Evolutionary conservation across 2,113 vertebrate genomes (phyloP), one percentile per base, ranked within the genome.

Genomic region (Gobius niger): DNA sequence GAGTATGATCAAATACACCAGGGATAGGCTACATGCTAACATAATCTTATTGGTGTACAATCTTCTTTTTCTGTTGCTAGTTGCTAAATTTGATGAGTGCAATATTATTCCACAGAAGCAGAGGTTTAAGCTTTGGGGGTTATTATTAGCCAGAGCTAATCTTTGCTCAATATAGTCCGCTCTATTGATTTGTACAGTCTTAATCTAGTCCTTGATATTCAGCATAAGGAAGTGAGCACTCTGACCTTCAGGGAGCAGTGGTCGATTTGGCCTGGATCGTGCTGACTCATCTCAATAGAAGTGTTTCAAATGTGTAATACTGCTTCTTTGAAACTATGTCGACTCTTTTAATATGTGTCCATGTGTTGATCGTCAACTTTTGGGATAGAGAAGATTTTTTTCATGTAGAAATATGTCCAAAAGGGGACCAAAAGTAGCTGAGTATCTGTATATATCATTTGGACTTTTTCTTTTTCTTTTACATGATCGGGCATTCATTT

Each of bases 171-270:
- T 84, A 87, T 78, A 73, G 84, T 88, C 87, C 78, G 47, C 67
- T 74, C 41, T 86, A 90, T 91, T 79, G 90, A 91, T 90, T 76
- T 54, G 65, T 84, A 75, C 83, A 76, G 80, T 83, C 82, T 87
- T 90, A 90, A 91, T 89, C 85, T 85, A 82, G 83, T 87, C 81
- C 83, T 87, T 89, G 86, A 86, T 89, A 89, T 87, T 91, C 90
- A 89, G 87, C 89, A 86, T 81, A 85, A 83, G 75, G 74, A 80
- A 65, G 67, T 68, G 81, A 61, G 68, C 16, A 60, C 72, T 77
- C 42, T 88, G 88, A 89, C 88, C 87, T 85, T 78, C 61, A 67
- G 85, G 65, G 72, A 85, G 67, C 82, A 77, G 85, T 80, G 67
- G 88, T 87, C 84, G 85, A 81, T 82, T 78, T 68, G 74, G 76